These are phyloP conservation scores for Heliconius hewitsoni DNA, from an alignment of 1,140 invertebrate species.

Conservation along the genomic window DNA sequence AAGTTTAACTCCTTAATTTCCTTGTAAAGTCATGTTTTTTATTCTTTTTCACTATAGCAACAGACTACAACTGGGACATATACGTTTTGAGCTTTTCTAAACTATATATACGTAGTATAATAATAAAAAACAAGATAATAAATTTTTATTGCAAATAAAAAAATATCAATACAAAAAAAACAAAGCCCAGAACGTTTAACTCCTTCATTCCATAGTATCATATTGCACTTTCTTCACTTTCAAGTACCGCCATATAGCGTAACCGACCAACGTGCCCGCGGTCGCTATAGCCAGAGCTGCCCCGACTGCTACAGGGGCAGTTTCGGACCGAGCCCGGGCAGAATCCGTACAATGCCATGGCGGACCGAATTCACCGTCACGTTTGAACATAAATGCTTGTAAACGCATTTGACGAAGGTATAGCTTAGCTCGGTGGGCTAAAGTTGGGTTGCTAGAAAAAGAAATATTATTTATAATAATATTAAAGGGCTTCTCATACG, in stretches of 20 bases:
- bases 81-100: too few species aligned
- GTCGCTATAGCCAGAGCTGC: constrained; percentile 91
- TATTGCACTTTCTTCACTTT: constrained; percentile 95
- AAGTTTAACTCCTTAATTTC: too few species aligned
- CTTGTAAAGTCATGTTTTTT: too few species aligned
- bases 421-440: constrained; percentile 79
- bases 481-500: too few species aligned
- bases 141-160: too few species aligned
- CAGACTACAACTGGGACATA: too few species aligned
- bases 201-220: constrained; percentile 91
- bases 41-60: too few species aligned
- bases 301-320: constrained; percentile 92
- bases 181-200: constrained; percentile 48
- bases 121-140: too few species aligned
- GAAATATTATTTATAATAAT: not conserved
- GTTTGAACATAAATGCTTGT: constrained; percentile 84
- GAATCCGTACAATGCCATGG: constrained; percentile 82
- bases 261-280: constrained; percentile 89
- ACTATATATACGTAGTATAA: too few species aligned
- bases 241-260: constrained; percentile 92
- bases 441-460: constrained; percentile 49
- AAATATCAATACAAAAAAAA: constrained; percentile 21
- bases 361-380: constrained; percentile 82
- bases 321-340: constrained; percentile 85
- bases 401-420: constrained; percentile 82